Percentiles rank a stretch among this genome's conserved stretches.
phyloP scores from a whole-genome alignment of 1,140 invertebrate species.

The Pachypeltis micranthus region DNA sequence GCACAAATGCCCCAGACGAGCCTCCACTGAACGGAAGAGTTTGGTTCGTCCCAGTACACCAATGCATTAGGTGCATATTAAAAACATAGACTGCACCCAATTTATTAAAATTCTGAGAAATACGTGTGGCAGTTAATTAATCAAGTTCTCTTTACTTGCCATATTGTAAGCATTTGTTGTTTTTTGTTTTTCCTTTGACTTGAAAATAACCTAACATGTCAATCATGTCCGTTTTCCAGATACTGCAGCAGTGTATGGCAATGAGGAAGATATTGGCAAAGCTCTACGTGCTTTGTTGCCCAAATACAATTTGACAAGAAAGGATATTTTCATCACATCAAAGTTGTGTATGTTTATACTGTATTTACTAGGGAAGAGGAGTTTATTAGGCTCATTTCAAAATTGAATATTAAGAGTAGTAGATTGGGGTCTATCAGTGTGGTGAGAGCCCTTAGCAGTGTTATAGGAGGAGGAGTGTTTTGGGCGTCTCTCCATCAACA shows the following conservation, averaged over 20 bases:
- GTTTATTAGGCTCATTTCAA: too few species aligned
- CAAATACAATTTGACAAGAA: slow-evolving; percentile 48
- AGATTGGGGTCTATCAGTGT: too few species aligned
- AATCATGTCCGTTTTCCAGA: slow-evolving; percentile 41
- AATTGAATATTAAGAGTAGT: too few species aligned
- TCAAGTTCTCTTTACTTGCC: neutral
- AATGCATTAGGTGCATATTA: too few species aligned
- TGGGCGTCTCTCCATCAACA: too few species aligned
- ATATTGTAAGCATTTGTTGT: neutral
- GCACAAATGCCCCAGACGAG: too few species aligned
- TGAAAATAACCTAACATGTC: neutral
- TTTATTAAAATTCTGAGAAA: neutral
- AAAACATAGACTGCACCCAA: too few species aligned
- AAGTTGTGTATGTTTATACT: slow-evolving; percentile 48
- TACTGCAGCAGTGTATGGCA: slow-evolving; percentile 59
- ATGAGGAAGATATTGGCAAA: slow-evolving; percentile 54
- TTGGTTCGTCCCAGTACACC: too few species aligned
- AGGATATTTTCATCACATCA: slow-evolving; percentile 65
- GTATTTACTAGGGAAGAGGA: too few species aligned
- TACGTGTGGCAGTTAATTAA: neutral
- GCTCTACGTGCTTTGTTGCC: slow-evolving; percentile 47
- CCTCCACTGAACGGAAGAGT: too few species aligned
- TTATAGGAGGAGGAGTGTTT: too few species aligned
- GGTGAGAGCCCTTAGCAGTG: too few species aligned
- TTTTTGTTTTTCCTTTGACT: neutral